Evolutionary conservation across 2,797 vertebrate genomes (phyloP).

Genomic region (Chromis chromis): DNA sequence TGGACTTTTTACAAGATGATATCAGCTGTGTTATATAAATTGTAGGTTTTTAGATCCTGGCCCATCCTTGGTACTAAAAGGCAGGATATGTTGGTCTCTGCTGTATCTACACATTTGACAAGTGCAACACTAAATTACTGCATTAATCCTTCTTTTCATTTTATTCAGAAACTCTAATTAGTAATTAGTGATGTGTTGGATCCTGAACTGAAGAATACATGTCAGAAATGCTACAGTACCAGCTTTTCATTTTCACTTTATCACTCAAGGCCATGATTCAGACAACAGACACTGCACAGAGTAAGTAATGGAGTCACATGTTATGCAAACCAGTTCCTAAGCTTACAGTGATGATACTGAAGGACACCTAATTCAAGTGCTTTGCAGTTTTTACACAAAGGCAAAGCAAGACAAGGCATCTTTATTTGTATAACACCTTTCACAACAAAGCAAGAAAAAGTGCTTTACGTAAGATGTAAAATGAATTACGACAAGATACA

Average conservation of each 20-base stretch:
- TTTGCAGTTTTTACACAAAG: background rate
- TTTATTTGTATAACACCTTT: no score
- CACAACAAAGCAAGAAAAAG: background rate
- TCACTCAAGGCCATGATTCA: no score
- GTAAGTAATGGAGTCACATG: slow-evolving; percentile 12
- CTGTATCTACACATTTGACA: background rate
- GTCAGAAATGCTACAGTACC: no score
- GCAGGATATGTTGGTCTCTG: background rate
- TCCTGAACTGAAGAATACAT: no score
- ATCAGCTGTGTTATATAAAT: background rate
- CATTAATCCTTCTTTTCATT: background rate
- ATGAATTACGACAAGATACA: background rate
- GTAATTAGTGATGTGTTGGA: background rate
- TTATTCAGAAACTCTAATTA: background rate
- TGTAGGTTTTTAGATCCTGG: no score
- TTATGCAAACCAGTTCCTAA: slow-evolving; percentile 9
- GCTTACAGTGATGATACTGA: background rate
- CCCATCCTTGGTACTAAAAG: no score
- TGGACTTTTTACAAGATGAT: background rate
- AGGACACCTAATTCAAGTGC: slow-evolving; percentile 1
- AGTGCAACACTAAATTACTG: background rate
- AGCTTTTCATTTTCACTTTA: no score
- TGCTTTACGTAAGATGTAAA: background rate
- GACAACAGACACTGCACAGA: no score
- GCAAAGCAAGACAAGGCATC: no score